These are phyloP conservation scores for Pimpla rufipes DNA, from an alignment of 2,888 invertebrate genomes.

Conservation along the genomic window DNA sequence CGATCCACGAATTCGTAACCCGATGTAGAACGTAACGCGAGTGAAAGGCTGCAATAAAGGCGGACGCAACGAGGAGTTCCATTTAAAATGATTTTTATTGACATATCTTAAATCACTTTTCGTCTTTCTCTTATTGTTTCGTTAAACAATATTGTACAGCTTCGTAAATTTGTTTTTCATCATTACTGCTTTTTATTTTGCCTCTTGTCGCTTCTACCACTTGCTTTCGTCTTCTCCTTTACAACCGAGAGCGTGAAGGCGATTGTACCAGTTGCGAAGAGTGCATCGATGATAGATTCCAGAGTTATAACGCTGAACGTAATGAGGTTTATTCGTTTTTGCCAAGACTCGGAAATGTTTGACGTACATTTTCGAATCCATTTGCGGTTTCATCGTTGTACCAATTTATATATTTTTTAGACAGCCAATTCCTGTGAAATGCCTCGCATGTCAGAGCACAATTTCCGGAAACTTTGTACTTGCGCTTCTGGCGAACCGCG, in stretches of 20 bases:
- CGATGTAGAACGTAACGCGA: neutral
- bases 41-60: neutral
- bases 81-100: conserved; percentile 78
- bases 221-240: conserved; percentile 21
- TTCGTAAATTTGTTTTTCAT: conserved; percentile 52
- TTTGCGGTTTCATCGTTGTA: too few relatives aligned
- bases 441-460: too few relatives aligned
- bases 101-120: conserved; percentile 78
- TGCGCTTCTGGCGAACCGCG: too few relatives aligned
- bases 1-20: conserved; percentile 1
- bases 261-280: neutral
- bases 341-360: too few relatives aligned
- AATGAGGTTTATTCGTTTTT: too few relatives aligned
- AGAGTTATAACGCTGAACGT: too few relatives aligned
- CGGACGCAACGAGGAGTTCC: conserved; percentile 27
- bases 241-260: conserved; percentile 29
- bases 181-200: conserved; percentile 28
- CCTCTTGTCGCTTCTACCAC: conserved; percentile 23
- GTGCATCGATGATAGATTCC: neutral
- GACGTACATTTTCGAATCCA: too few relatives aligned
- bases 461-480: too few relatives aligned
- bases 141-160: conserved; percentile 75
- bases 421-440: too few relatives aligned
- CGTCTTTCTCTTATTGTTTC: conserved; percentile 78
- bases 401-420: too few relatives aligned